Conservation (phyloP, 1,140 invertebrate genomes). For the Cherax quadricarinatus region DNA sequence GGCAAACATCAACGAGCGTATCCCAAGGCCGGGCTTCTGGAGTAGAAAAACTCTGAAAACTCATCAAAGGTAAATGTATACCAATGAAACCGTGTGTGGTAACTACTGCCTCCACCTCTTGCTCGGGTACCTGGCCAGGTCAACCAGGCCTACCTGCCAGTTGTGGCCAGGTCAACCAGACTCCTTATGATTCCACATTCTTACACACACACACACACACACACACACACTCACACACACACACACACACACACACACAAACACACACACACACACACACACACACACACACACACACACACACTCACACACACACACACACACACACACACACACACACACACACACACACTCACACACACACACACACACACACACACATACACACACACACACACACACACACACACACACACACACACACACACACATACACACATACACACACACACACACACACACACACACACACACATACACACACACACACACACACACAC, state of each 20-base stretch:
- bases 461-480: slow-evolving; percentile 13
- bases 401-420: slow-evolving; percentile 14
- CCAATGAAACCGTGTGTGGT: too few species aligned
- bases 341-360: slow-evolving; percentile 7
- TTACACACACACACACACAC: too few species aligned
- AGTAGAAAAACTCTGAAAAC: too few species aligned
- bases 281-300: neutral
- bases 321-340: slow-evolving; percentile 4
- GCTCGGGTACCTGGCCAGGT: too few species aligned
- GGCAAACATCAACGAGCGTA: too few species aligned
- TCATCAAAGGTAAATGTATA: too few species aligned
- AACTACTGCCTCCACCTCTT: too few species aligned
- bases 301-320: slow-evolving; percentile 14
- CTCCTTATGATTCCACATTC: too few species aligned
- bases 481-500: slow-evolving; percentile 21
- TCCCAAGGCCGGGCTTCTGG: too few species aligned
- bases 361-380: slow-evolving; percentile 17
- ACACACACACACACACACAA: neutral
- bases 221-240: neutral
- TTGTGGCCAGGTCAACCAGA: too few species aligned
- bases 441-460: neutral
- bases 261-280: neutral
- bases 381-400: slow-evolving; percentile 3
- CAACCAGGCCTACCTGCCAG: too few species aligned
- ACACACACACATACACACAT: neutral